Evolutionary conservation across 2,113 vertebrate genomes (phyloP).

Genomic region (Xyrauchen texanus): DNA sequence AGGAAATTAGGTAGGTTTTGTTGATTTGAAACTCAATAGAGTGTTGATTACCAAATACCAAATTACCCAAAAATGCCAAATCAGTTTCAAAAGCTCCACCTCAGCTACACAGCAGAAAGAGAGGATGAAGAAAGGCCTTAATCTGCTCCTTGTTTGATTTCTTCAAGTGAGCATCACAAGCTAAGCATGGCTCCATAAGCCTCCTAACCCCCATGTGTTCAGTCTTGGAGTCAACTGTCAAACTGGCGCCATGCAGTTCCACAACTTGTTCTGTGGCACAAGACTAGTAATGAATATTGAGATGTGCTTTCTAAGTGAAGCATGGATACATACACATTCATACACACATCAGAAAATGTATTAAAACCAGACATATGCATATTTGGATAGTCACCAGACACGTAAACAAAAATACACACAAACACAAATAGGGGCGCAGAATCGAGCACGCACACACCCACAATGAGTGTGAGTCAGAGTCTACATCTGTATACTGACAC

Average conservation of each 20-base stretch:
- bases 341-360: constrained; percentile 18
- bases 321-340: constrained; percentile 17
- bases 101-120: not conserved
- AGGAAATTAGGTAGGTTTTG: too few species aligned
- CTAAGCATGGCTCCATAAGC: not conserved
- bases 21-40: too few species aligned
- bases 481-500: not conserved
- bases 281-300: constrained; percentile 54
- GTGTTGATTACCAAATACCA: not conserved
- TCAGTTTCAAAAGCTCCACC: not conserved
- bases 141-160: constrained; percentile 49
- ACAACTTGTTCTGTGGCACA: constrained; percentile 39
- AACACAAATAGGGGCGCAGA: constrained; percentile 18
- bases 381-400: constrained; percentile 15
- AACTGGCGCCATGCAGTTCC: constrained; percentile 51
- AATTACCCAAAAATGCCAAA: not conserved
- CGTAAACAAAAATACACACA: constrained; percentile 6
- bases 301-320: constrained; percentile 30
- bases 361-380: constrained; percentile 29
- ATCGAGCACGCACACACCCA: constrained; percentile 7
- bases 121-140: constrained; percentile 40
- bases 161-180: not conserved
- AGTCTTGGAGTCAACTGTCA: constrained; percentile 51
- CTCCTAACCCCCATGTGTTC: constrained; percentile 18
- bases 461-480: not conserved